These are phyloP conservation scores for Melanotaenia boesemani DNA, from an alignment of 2,797 vertebrate species.

Conservation along the genomic window DNA sequence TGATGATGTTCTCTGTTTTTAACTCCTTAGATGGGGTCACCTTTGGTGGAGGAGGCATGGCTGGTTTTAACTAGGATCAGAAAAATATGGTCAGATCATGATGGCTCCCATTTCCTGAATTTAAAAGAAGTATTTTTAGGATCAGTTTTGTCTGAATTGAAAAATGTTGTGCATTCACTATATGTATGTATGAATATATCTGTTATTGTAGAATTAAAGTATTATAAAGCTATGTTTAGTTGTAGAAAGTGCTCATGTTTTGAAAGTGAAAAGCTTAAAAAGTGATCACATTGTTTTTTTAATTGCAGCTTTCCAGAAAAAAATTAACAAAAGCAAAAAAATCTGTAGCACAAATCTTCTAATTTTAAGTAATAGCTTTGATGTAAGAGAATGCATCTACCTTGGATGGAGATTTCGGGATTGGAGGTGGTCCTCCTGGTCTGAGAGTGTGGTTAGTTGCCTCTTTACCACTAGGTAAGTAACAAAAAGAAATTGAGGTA, in stretches of 20 bases:
- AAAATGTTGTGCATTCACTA: not conserved
- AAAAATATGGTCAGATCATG: not conserved
- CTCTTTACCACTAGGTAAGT: slow-evolving; percentile 81
- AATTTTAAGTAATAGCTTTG: not conserved
- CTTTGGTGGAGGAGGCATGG: slow-evolving; percentile 97
- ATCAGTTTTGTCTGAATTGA: not conserved
- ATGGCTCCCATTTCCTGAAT: not conserved
- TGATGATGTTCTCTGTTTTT: slow-evolving; percentile 98
- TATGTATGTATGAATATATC: not conserved
- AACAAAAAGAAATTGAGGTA: slow-evolving; percentile 23
- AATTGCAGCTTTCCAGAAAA: not conserved
- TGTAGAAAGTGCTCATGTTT: too few species aligned
- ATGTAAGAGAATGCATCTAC: slow-evolving; percentile 68
- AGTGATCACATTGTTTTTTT: too few species aligned
- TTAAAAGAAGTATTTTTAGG: not conserved
- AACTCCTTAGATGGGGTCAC: slow-evolving; percentile 96
- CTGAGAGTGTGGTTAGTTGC: slow-evolving; percentile 90
- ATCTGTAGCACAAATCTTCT: not conserved
- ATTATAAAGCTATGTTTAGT: too few species aligned
- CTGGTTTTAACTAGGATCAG: slow-evolving; percentile 89
- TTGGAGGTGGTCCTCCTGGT: slow-evolving; percentile 86
- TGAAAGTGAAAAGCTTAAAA: not conserved
- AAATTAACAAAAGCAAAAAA: not conserved
- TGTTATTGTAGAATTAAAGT: not conserved
- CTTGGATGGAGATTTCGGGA: slow-evolving; percentile 98